Conservation (phyloP, 2,797 vertebrate genomes). For the Schizopygopsis malacanthus region DNA sequence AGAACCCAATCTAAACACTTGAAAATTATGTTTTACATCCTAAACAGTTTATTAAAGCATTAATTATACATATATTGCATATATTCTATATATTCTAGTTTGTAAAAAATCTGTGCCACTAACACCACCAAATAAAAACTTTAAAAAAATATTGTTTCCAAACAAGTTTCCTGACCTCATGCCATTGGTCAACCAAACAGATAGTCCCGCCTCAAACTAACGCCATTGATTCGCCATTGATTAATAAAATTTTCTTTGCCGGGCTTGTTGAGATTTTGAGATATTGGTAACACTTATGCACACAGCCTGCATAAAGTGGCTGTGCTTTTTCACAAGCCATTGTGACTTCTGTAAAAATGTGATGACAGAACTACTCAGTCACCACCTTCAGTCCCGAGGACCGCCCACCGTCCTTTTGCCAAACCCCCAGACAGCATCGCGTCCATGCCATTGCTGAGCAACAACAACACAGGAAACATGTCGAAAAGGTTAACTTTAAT, state of each 20-base stretch:
- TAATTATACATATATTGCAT: background rate
- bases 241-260: background rate
- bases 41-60: background rate
- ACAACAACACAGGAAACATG: no score
- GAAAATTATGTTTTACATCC: background rate
- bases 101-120: background rate
- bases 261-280: background rate
- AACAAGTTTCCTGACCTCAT: background rate
- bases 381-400: no score
- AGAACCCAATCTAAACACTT: background rate
- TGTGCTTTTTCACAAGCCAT: no score
- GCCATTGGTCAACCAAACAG: background rate
- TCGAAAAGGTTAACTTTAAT: no score
- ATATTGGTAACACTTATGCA: background rate
- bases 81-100: background rate
- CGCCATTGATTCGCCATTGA: no score
- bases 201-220: background rate
- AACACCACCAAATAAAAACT: background rate
- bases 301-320: no score
- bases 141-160: background rate
- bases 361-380: no score
- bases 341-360: no score
- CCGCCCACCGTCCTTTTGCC: no score
- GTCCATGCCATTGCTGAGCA: no score
- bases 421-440: no score